phyloP scores from a whole-genome alignment of 2,888 invertebrate genomes.

The Apotomis capreana region DNA sequence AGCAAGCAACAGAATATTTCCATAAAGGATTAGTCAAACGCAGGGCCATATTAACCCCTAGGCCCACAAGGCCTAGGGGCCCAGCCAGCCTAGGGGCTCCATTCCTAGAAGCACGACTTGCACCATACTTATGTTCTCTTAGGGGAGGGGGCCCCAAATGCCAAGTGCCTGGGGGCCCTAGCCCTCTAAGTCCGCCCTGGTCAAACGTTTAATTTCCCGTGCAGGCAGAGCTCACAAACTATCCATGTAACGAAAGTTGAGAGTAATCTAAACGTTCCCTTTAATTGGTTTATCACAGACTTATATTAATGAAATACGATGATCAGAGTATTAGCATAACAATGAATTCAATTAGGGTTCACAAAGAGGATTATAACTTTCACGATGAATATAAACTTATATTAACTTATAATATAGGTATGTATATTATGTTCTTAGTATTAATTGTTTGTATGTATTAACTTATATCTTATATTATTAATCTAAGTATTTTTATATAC shows the following conservation, averaged over 20 bases:
- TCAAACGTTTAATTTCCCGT: slow-evolving; percentile 64
- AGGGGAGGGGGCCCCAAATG: too few relatives aligned
- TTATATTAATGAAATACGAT: slow-evolving; percentile 84
- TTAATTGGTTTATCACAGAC: slow-evolving; percentile 82
- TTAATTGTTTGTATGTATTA: too few relatives aligned
- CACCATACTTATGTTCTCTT: too few relatives aligned
- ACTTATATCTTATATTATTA: too few relatives aligned
- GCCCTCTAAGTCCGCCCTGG: too few relatives aligned
- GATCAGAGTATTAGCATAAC: slow-evolving; percentile 84
- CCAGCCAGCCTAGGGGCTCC: too few relatives aligned
- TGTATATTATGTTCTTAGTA: too few relatives aligned
- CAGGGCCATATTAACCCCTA: too few relatives aligned
- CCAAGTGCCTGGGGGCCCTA: too few relatives aligned
- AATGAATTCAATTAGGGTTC: slow-evolving; percentile 82
- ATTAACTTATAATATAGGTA: too few relatives aligned
- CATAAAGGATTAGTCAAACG: slow-evolving; percentile 56
- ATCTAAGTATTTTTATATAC: background rate
- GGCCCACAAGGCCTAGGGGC: too few relatives aligned
- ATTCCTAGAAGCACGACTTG: too few relatives aligned
- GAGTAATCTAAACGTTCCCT: slow-evolving; percentile 78
- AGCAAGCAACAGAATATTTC: slow-evolving; percentile 53
- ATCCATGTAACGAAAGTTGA: slow-evolving; percentile 74
- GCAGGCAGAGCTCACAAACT: slow-evolving; percentile 68
- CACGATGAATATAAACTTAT: slow-evolving; percentile 76
- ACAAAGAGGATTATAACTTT: slow-evolving; percentile 84